Evolutionary conservation across 2,888 invertebrate species (phyloP).

Genomic region (Branchipolynoe longqiensis): DNA sequence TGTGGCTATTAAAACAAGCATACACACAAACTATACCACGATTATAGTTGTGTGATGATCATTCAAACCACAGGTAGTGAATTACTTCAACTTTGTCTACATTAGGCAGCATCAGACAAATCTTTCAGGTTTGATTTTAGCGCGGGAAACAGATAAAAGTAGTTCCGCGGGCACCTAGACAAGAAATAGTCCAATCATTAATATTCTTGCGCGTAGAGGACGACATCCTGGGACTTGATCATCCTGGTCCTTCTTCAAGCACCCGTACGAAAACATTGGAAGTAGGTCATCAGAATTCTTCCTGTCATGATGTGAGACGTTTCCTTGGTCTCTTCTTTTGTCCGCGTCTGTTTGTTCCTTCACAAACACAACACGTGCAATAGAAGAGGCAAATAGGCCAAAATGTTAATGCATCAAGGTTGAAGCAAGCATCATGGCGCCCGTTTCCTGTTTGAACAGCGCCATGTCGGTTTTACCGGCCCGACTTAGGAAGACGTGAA

Average conservation of each 20-base stretch:
- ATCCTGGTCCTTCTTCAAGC: conserved; percentile 81
- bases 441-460: conserved; percentile 53
- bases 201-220: conserved; percentile 6
- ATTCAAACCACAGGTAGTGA: no score
- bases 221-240: conserved; percentile 65
- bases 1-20: no score
- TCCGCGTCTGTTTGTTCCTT: not conserved
- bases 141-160: conserved; percentile 17
- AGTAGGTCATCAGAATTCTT: conserved; percentile 57
- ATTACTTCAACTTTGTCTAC: no score
- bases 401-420: conserved; percentile 41
- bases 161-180: conserved; percentile 35
- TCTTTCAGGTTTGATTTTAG: no score
- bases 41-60: no score
- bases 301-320: conserved; percentile 39
- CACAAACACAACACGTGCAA: not conserved
- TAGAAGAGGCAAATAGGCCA: not conserved
- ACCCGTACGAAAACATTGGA: conserved; percentile 82
- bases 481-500: not conserved
- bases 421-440: conserved; percentile 54
- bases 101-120: no score
- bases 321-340: not conserved
- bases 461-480: conserved; percentile 21
- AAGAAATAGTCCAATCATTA: not conserved
- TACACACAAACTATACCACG: no score